Base-by-base conservation (phyloP, 2,888 invertebrate species). In the Drosophila ochracea region DNA sequence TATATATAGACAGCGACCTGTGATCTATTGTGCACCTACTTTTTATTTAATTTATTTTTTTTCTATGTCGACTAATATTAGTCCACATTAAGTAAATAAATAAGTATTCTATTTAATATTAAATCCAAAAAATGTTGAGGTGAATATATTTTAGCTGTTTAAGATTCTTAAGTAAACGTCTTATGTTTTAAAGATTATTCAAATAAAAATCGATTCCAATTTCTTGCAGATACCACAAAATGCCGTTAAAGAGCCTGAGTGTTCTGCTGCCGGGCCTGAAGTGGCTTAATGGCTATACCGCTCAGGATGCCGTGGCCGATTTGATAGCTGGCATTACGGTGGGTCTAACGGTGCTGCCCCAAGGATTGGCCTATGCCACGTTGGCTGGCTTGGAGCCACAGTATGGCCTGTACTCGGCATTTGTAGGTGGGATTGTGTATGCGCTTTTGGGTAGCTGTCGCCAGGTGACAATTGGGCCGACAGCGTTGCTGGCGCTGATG, bases 381-480 rank as follows among this genome's bases (percentile, higher is more conserved):
- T 94, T 99, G 68, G 98, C 97, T 33, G 97, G 97, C 54, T 94
- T 99, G 62, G 96, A 96, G 91, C 97, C 97, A 2, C 71, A 99
- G 97, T 98, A 98, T 94, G 99, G 99, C 4, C 95, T 99, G 59
- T 99, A 99, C 94, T 98, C 98, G 0, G 97, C 98, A 1, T 99
- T 99, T 93, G 95, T 98, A 94, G 98, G 98, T 2, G 98, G 98
- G 39, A 97, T 99, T 92, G 95, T 99, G 47, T 99, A 99, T 94
- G 96, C 97, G 59, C 93, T 98, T 70, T 96, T 99, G 84, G 99
- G 99, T 33, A 97, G 98, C 58, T 97, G 97, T 91, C 97, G 97
- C 82, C 97, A 97, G 91, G 97, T 97, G 68, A 97, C 97, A 9
- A 96, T 97, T 71, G 97, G 99, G 10, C 98, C 99, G 4, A 98